phyloP scores from a whole-genome alignment of 2,888 invertebrate species.

The Drosophila bunnanda region DNA sequence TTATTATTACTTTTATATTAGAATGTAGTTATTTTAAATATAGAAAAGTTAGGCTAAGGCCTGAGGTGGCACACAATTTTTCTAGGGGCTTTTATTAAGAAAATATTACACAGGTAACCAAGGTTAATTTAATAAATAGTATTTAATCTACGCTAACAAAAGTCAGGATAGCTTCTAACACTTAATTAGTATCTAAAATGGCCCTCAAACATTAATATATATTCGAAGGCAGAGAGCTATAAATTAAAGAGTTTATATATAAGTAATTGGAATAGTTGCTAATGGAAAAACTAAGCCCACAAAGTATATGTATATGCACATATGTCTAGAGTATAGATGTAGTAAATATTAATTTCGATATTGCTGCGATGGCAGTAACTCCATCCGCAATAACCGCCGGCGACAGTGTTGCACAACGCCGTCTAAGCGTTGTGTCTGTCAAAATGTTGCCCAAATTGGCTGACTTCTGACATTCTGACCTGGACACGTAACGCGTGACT shows the following conservation, averaged over 20 bases:
- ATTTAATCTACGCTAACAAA: no score
- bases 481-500: conserved; percentile 71
- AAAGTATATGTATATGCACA: background rate
- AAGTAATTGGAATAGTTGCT: background rate
- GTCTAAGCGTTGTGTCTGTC: conserved; percentile 65
- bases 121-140: no score
- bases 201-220: background rate
- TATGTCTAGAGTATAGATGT: no score
- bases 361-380: conserved; percentile 9
- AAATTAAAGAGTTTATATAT: background rate
- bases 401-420: conserved; percentile 26
- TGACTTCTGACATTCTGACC: conserved; percentile 78
- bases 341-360: background rate
- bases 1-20: no score
- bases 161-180: no score
- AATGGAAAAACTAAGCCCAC: background rate
- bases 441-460: conserved; percentile 74
- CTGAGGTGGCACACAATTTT: no score
- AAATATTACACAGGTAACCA: background rate
- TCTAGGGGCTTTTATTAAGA: background rate
- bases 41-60: no score
- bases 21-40: background rate
- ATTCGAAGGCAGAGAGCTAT: background rate
- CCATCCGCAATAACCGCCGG: conserved; percentile 16
- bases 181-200: background rate